phyloP scores from a whole-genome alignment of 2,113 vertebrate species.

The Prinia subflava region DNA sequence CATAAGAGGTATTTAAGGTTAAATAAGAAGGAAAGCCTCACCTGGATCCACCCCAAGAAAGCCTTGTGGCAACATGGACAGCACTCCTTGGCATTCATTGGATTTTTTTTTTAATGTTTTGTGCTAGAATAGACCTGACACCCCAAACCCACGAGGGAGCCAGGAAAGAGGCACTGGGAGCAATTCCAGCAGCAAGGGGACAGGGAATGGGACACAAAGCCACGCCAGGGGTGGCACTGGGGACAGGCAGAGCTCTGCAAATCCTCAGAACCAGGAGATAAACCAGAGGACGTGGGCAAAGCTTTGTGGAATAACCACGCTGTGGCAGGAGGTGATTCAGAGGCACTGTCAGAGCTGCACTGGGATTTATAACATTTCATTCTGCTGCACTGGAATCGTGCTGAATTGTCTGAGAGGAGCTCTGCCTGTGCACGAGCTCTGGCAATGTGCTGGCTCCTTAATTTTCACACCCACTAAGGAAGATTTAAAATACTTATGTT shows the following conservation, averaged over 20 bases:
- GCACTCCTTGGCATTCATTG: fast-evolving
- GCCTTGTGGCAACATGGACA: neutral
- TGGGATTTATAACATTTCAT: neutral
- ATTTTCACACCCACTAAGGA: neutral
- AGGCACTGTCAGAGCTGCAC: neutral
- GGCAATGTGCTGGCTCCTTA: neutral
- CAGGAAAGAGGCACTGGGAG: neutral
- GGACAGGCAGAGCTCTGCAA: neutral
- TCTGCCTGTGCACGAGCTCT: neutral
- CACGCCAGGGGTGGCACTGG: fast-evolving
- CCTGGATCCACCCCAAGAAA: neutral
- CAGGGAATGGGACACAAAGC: neutral
- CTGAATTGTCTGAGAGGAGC: neutral
- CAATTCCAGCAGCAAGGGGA: neutral
- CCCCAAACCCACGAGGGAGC: neutral
- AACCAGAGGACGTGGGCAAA: neutral
- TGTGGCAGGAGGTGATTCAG: neutral
- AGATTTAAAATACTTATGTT: neutral
- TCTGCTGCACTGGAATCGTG: neutral
- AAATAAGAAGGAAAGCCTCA: neutral
- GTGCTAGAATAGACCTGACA: neutral
- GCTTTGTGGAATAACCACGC: neutral
- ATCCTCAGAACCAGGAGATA: neutral
- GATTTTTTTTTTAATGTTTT: neutral
- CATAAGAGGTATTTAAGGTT: no score